Evolutionary conservation across 2,113 vertebrate species (phyloP).

Genomic region (Actenoides lindsayi): DNA sequence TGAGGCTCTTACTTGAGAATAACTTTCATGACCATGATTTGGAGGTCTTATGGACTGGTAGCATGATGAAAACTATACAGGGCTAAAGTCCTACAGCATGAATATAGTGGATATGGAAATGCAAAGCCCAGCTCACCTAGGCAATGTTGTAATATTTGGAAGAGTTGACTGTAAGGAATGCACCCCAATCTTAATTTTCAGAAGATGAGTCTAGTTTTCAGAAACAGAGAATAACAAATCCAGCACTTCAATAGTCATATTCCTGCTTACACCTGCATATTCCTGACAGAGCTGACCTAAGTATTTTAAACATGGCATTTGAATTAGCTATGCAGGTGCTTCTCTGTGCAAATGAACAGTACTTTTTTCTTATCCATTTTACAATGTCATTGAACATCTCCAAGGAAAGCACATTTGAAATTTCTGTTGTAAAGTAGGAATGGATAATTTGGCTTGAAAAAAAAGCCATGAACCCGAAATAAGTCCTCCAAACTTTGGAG

Average conservation of each 20-base stretch:
- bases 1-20: not conserved
- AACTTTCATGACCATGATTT: not conserved
- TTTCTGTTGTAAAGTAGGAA: not conserved
- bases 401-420: not conserved
- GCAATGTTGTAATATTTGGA: not conserved
- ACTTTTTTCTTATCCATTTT: not conserved
- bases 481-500: not conserved
- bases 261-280: not conserved
- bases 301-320: not conserved
- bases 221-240: not conserved
- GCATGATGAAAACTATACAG: not conserved
- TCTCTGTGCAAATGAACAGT: not conserved
- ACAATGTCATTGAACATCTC: not conserved
- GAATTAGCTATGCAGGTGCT: not conserved
- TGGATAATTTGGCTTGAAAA: not conserved
- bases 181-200: not conserved
- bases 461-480: not conserved
- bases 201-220: not conserved
- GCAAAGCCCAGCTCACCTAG: not conserved
- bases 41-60: not conserved
- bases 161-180: not conserved
- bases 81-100: not conserved
- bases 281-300: not conserved
- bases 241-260: not conserved
- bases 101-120: not conserved